Evolutionary conservation across 1,140 invertebrate genomes (phyloP).

Genomic region (Hylaeus anthracinus): DNA sequence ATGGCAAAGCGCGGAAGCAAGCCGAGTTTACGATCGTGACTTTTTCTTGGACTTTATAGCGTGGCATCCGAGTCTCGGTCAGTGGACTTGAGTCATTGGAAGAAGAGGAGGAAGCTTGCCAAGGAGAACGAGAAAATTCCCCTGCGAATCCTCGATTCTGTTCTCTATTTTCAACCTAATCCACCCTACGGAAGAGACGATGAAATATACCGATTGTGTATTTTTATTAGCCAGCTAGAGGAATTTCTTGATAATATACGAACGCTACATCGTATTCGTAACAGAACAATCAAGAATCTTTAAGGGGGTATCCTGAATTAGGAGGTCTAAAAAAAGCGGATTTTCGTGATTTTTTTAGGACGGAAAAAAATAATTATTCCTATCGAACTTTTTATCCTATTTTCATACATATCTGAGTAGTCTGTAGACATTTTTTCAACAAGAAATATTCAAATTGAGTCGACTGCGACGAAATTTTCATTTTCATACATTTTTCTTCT

Average conservation of each 20-base stretch:
- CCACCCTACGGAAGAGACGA: too few species aligned
- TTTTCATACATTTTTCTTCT: too few species aligned
- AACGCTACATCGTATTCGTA: neutral
- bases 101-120: conserved; percentile 43
- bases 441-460: too few species aligned
- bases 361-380: too few species aligned
- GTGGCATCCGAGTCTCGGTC: conserved; percentile 53
- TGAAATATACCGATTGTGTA: too few species aligned
- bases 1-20: conserved; percentile 52
- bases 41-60: conserved; percentile 55
- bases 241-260: neutral
- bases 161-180: conserved; percentile 8
- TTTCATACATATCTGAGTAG: too few species aligned
- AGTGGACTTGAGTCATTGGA: conserved; percentile 51
- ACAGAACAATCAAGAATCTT: neutral
- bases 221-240: neutral
- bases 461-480: too few species aligned
- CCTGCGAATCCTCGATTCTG: conserved; percentile 29
- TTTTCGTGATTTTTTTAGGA: too few species aligned
- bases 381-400: too few species aligned
- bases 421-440: too few species aligned
- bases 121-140: conserved; percentile 53
- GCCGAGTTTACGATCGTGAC: conserved; percentile 54
- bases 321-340: too few species aligned
- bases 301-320: too few species aligned